Conservation (phyloP, 2,113 vertebrate species). For the Dicaeum eximium region DNA sequence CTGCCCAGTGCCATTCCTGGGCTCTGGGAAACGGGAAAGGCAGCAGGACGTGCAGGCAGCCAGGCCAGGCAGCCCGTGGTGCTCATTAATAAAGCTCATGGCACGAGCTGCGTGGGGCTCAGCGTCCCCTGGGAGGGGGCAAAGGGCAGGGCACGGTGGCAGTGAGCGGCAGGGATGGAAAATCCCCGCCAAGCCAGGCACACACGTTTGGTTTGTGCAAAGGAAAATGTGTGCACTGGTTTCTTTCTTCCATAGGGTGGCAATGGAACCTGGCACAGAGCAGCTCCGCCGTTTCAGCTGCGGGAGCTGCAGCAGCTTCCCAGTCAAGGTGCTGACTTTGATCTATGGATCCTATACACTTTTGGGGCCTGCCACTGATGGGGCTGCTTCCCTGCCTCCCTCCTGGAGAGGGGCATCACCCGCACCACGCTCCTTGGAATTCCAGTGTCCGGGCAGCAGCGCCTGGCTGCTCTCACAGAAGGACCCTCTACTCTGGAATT, state of each 20-base stretch:
- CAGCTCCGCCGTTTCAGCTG: background rate
- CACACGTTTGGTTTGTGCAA: background rate
- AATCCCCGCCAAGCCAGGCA: background rate
- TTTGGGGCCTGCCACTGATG: background rate
- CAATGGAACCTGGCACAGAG: slow-evolving; percentile 54
- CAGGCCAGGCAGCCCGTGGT: background rate
- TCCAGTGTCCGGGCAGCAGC: background rate
- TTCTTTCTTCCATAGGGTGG: slow-evolving; percentile 59
- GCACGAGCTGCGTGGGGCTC: rapidly evolving
- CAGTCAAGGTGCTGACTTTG: background rate
- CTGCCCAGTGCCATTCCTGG: background rate
- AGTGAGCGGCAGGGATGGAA: background rate
- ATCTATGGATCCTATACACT: background rate
- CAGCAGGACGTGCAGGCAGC: background rate
- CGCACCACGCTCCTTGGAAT: background rate
- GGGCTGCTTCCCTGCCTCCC: background rate
- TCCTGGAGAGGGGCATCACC: background rate
- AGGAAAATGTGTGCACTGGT: slow-evolving; percentile 40
- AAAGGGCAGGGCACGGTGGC: background rate
- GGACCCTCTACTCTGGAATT: background rate
- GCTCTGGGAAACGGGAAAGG: background rate
- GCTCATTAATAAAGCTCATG: background rate
- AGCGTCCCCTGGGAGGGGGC: background rate
- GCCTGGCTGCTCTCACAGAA: background rate
- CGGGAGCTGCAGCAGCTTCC: background rate